phyloP scores from a whole-genome alignment of 1,140 invertebrate species.

The Bombus turneri region DNA sequence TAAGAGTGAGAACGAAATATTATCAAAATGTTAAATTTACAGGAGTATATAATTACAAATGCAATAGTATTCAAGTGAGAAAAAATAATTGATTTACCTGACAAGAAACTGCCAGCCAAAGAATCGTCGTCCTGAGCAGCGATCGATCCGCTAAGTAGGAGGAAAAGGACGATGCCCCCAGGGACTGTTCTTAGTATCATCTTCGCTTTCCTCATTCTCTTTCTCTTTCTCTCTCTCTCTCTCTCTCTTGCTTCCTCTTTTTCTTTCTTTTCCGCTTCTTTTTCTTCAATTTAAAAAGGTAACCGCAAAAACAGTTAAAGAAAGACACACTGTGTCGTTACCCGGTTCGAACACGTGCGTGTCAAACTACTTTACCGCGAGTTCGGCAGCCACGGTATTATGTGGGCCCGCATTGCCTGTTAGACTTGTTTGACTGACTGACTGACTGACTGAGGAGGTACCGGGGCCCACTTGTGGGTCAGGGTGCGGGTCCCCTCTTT shows the following conservation, averaged over 20 bases:
- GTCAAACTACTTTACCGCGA: conserved; percentile 73
- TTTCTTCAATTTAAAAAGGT: conserved; percentile 25
- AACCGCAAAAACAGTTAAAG: conserved; percentile 29
- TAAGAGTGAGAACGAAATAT: not conserved
- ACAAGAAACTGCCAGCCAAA: conserved; percentile 89
- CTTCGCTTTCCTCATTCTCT: conserved; percentile 55
- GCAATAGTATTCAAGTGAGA: not conserved
- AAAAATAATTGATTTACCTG: conserved; percentile 82
- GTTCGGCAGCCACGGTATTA: conserved; percentile 74
- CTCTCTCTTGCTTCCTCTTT: conserved; percentile 16
- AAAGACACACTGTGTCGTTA: conserved; percentile 45
- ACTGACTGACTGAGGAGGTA: conserved; percentile 64
- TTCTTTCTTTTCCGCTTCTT: conserved; percentile 24
- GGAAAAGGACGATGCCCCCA: conserved; percentile 64
- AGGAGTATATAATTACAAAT: not conserved
- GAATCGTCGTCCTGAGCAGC: conserved; percentile 87
- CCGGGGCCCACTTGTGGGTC: conserved; percentile 76
- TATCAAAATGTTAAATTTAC: not conserved
- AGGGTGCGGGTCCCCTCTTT: conserved; percentile 72
- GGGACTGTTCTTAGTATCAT: conserved; percentile 61
- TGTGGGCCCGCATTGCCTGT: conserved; percentile 73
- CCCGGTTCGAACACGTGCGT: conserved; percentile 60
- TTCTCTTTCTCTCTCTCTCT: conserved; percentile 9
- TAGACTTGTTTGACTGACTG: conserved; percentile 64
- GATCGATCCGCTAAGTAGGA: conserved; percentile 61